Evolutionary conservation across 2,888 invertebrate species (phyloP), one percentile per base, ranked within the genome.

Genomic region (Chloromyia formosa): DNA sequence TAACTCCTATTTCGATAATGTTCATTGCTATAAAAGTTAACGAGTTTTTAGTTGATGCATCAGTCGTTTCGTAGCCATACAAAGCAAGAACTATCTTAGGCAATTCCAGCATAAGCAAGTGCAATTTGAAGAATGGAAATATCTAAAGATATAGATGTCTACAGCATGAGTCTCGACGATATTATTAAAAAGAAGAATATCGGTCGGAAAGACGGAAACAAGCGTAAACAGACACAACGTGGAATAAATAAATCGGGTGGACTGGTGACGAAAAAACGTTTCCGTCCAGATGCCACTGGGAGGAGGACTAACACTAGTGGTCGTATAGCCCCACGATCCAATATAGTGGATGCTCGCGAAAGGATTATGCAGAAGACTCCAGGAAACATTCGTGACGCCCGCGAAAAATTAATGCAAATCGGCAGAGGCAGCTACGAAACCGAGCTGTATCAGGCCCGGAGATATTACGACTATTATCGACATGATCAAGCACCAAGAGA

Each of bases 341-440:
- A n/a, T 9, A 27, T 74, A 1, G 23, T 86, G 1, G 94, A 94
- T 87, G 94, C 94, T 18, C 88, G 94, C 68, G 89, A 92, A 78
- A 93, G 91, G 84, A 92, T 94, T 54, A 91, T 93, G 78, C 90
- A 91, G 64, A 94, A 93, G 81, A 93, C 93, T 82, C 88, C 94
- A 66, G 89, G 88, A 64, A 91, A 91, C 80, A 90, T 94, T 27
- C 88, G 88, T 0, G 94, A 95, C 87, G 94, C 94, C 0, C 87
- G 94, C 76, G 94, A 95, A 79, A 92, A 93, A 80, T 86, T 95
- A 71, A 90, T 90, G 2, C 90, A 93, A 84, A 90, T 92, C 79
- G 92, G 93, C 0, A 92, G 92, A 81, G 89, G 89, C 74, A 88
- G 86, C 10, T 90, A 89, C 77, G 94, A 94, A 87, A 93, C 94